phyloP scores from a whole-genome alignment of 2,888 invertebrate genomes.

The Brenthis daphne region DNA sequence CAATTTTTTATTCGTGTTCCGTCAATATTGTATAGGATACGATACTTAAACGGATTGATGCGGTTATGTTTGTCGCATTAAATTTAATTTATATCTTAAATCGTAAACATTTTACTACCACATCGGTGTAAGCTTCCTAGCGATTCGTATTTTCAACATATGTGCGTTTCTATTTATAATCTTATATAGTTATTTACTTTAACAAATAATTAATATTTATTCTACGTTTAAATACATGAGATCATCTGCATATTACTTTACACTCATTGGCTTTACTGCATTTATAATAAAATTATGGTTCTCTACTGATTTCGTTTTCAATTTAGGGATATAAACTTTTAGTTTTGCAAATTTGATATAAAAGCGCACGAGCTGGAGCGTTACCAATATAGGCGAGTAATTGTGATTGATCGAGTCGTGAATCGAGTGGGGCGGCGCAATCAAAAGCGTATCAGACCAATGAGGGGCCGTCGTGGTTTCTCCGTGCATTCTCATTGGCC shows the following conservation, averaged over 20 bases:
- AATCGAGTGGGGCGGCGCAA: constrained; percentile 79
- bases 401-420: constrained; percentile 78
- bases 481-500: constrained; percentile 65
- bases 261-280: not conserved
- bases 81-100: constrained; percentile 63
- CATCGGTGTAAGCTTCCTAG: constrained; percentile 52
- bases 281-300: no score
- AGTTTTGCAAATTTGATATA: constrained; percentile 23
- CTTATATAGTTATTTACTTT: constrained; percentile 30
- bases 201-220: constrained; percentile 20
- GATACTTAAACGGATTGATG: constrained; percentile 38
- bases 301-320: no score
- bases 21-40: constrained; percentile 4
- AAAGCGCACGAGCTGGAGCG: constrained; percentile 55
- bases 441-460: constrained; percentile 79
- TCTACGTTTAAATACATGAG: not conserved
- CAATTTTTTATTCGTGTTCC: constrained; percentile 1
- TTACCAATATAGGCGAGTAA: constrained; percentile 67
- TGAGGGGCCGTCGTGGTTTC: constrained; percentile 57
- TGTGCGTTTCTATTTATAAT: constrained; percentile 46
- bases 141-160: constrained; percentile 50
- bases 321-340: not conserved
- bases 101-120: constrained; percentile 67
- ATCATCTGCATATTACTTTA: not conserved
- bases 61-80: constrained; percentile 55